These are phyloP conservation scores for Lithobates pipiens DNA, from an alignment of 2,797 vertebrate genomes.

Conservation along the genomic window DNA sequence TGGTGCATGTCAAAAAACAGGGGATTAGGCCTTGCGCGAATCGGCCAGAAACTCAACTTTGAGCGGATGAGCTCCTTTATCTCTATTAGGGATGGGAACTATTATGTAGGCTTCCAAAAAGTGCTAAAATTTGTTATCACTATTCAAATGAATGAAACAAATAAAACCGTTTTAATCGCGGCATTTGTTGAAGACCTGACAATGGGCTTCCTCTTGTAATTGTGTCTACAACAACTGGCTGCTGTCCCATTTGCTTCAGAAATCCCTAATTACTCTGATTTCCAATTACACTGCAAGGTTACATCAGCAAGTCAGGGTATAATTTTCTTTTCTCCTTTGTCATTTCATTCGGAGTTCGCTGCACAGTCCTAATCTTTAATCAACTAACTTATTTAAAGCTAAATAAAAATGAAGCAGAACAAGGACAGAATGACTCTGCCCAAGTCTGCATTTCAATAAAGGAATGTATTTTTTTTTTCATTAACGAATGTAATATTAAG, in stretches of 20 bases:
- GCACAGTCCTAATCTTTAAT: not conserved
- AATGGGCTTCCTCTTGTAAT: conserved; percentile 13
- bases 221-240: conserved; percentile 31
- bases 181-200: not conserved
- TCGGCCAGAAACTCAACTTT: too few relatives aligned
- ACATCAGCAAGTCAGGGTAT: not conserved
- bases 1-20: too few relatives aligned
- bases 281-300: conserved; percentile 26
- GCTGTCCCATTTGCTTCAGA: conserved; percentile 6
- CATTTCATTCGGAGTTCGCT: not conserved
- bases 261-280: conserved; percentile 31
- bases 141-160: not conserved
- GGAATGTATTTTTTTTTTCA: not conserved
- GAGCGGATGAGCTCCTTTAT: not conserved
- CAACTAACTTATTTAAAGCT: conserved; percentile 18
- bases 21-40: too few relatives aligned
- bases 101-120: not conserved
- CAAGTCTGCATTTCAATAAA: not conserved
- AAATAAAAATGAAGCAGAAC: conserved; percentile 15
- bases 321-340: conserved; percentile 17
- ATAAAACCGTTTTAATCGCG: not conserved
- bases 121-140: not conserved
- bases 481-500: not conserved
- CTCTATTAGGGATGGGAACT: not conserved
- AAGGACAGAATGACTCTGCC: not conserved